Conservation (phyloP, 2,113 vertebrate genomes). For the Oenanthe melanoleuca region DNA sequence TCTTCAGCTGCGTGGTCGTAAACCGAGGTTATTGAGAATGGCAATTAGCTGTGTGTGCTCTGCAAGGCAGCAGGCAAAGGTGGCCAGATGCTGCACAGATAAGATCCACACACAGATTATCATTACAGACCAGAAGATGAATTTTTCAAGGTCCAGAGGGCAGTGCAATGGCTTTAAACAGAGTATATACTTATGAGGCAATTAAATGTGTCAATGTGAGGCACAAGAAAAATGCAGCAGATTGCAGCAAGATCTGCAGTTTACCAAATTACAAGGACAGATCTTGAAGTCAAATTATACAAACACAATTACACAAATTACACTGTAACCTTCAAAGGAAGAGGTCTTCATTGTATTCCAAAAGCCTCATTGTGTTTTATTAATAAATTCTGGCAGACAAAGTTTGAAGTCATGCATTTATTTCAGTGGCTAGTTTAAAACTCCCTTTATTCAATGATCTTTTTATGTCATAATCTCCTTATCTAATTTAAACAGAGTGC, state of each 20-base stretch:
- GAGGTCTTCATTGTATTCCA: slow-evolving; percentile 19
- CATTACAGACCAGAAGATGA: slow-evolving; percentile 26
- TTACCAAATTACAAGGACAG: slow-evolving; percentile 48
- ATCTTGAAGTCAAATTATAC: slow-evolving; percentile 47
- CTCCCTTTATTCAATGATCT: slow-evolving; percentile 14
- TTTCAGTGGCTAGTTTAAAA: slow-evolving; percentile 43
- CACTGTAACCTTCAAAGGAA: slow-evolving; percentile 51
- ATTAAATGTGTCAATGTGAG: background rate
- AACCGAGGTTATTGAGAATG: slow-evolving; percentile 37
- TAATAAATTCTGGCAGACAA: slow-evolving; percentile 44
- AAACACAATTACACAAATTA: slow-evolving; percentile 61
- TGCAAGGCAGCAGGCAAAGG: slow-evolving; percentile 45
- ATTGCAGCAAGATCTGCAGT: slow-evolving; percentile 37
- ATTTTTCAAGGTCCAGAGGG: slow-evolving; percentile 34
- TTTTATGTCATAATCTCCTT: slow-evolving; percentile 29
- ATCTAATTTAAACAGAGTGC: slow-evolving; percentile 47
- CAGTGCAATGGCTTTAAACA: background rate
- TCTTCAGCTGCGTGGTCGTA: slow-evolving; percentile 2
- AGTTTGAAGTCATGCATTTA: slow-evolving; percentile 49
- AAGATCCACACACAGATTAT: slow-evolving; percentile 55
- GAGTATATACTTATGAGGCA: slow-evolving; percentile 10
- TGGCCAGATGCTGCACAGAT: slow-evolving; percentile 64
- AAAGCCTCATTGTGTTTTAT: slow-evolving; percentile 18
- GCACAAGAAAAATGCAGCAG: slow-evolving; percentile 16
- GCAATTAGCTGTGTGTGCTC: slow-evolving; percentile 62